Evolutionary conservation across 2,113 vertebrate genomes (phyloP).

Genomic region (Phainopepla nitens): DNA sequence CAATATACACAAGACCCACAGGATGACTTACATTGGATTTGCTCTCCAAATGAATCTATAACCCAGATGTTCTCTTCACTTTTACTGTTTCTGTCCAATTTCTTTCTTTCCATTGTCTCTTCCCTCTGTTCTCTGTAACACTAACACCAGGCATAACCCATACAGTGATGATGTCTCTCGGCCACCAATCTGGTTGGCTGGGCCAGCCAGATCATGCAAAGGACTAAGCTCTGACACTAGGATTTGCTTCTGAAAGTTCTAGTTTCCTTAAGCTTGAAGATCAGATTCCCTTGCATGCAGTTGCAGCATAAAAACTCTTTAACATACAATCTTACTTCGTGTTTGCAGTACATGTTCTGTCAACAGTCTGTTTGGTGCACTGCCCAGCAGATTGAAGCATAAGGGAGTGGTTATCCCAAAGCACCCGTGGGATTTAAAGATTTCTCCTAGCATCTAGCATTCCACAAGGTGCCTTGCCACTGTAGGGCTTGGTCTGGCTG

Average conservation of each 20-base stretch:
- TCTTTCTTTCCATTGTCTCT: background rate
- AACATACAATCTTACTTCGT: background rate
- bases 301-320: background rate
- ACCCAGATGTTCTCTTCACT: background rate
- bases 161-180: background rate
- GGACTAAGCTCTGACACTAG: background rate
- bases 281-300: background rate
- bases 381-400: background rate
- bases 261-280: background rate
- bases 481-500: background rate
- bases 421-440: background rate
- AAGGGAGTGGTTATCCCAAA: background rate
- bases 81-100: background rate
- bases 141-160: background rate
- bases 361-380: background rate
- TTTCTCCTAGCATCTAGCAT: background rate
- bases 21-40: background rate
- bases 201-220: background rate
- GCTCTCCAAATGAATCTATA: background rate
- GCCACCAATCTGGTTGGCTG: background rate
- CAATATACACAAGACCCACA: background rate
- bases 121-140: background rate
- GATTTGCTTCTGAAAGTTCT: background rate
- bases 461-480: background rate
- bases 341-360: background rate